Percentiles rank a stretch among this genome's conserved stretches.
Evolutionary conservation across 2,888 invertebrate species (phyloP).

Genomic region (Limnephilus lunatus): DNA sequence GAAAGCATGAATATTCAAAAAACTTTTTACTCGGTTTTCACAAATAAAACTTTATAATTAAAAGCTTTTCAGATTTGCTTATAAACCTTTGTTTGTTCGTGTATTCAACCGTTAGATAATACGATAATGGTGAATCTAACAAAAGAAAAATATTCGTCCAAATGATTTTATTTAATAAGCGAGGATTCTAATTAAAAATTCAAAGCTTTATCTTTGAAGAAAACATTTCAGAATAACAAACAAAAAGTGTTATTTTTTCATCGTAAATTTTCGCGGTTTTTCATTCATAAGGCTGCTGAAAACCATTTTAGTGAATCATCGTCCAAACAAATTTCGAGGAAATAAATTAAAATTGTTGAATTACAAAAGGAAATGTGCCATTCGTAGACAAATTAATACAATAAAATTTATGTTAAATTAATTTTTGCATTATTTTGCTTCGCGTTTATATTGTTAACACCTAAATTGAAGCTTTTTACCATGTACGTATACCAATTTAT

Average conservation of each 20-base stretch:
- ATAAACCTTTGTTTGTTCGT: not conserved
- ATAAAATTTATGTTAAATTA: not conserved
- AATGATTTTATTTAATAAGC: not conserved
- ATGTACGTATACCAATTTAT: too few relatives aligned
- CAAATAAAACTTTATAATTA: not conserved
- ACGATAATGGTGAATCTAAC: not conserved
- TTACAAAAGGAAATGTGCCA: not conserved
- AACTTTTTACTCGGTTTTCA: not conserved
- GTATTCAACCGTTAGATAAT: not conserved
- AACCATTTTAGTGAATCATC: not conserved
- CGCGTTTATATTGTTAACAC: not conserved
- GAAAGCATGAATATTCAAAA: not conserved
- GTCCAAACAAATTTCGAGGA: not conserved
- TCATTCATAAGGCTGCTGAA: not conserved
- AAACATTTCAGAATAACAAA: not conserved
- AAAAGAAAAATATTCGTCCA: not conserved
- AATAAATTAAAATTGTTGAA: not conserved
- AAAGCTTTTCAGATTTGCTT: not conserved
- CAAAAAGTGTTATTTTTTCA: not conserved
- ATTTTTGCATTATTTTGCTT: not conserved
- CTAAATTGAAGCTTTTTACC: too few relatives aligned
- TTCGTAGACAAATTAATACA: not conserved
- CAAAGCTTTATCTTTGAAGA: not conserved
- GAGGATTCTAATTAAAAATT: not conserved
- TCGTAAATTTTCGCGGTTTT: not conserved